Base-by-base conservation (phyloP, 2,797 vertebrate genomes). In the Sciurus vulgaris region DNA sequence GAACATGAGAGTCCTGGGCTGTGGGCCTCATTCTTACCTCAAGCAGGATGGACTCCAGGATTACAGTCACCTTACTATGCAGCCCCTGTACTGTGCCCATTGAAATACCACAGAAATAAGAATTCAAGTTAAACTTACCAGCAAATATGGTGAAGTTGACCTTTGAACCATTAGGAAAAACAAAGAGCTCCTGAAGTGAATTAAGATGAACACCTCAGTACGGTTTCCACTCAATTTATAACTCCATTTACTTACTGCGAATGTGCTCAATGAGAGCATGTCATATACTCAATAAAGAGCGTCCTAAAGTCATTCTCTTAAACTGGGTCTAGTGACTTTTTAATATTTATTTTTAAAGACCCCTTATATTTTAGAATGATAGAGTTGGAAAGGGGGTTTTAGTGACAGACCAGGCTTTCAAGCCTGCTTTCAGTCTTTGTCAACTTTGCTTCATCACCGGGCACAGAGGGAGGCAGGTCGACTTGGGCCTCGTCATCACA, bases 151-250 rank as follows among this genome's bases (percentile, higher is more conserved):
- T 8, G 47, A 59, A 38, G 33, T 47, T 59, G 67, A 87, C 83
- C 69, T 91, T 74, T 67, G 73, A 81, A 73, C 47, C 83, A 67
- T 41, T 47, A 63, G 70, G 22, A 35, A 76, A 82, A 89, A 54
- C 41, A n/a, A 70, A 86, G 44, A 38, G 13, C 59, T 67, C 10
- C 28, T 82, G 30, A 47, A 67, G 26, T 3, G 20, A 65, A 91
- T 95, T 77, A 74, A 87, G 81, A 38, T 67, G 18, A 56, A 49
- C 83, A 82, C 74, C 33, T 86, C 18, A 86, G 38, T 35, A 82
- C 30, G 33, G 18, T 65, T 84, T 82, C 72, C 26, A 33, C 33
- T 14, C 93, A 67, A 49, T 74, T 81, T 56, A 65, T 33, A 49
- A 3, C 30, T 73, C 67, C 30, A 81, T 74, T 74, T 67, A 15